These are phyloP conservation scores for Halcyon chelicuti DNA, from an alignment of 2,797 vertebrate genomes.

Conservation along the genomic window DNA sequence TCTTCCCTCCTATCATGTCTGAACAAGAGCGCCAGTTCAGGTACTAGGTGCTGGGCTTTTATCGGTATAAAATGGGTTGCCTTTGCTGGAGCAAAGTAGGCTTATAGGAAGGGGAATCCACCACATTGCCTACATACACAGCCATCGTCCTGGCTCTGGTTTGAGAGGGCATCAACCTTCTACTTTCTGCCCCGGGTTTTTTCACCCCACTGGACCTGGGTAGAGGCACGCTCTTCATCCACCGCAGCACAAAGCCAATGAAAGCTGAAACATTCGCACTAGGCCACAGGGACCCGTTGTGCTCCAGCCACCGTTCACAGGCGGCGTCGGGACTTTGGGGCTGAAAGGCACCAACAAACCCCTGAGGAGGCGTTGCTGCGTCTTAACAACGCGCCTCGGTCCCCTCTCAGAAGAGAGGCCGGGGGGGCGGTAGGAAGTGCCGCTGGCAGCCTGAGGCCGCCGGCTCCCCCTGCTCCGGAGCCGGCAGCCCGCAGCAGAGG, in stretches of 20 bases:
- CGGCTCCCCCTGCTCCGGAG: neutral
- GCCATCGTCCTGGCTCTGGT: neutral
- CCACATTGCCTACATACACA: accelerated
- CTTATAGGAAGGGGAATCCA: neutral
- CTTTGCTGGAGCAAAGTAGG: neutral
- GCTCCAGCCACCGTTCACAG: neutral
- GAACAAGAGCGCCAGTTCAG: neutral
- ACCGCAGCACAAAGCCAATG: neutral
- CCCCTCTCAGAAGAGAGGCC: too few relatives aligned
- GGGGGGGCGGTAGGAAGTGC: accelerated
- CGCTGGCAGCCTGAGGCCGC: accelerated
- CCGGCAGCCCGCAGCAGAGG: neutral
- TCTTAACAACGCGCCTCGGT: neutral
- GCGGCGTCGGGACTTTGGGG: accelerated
- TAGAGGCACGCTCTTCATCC: neutral
- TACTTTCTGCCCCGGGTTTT: neutral
- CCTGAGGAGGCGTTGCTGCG: neutral
- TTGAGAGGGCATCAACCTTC: neutral
- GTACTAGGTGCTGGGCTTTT: neutral
- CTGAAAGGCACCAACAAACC: neutral
- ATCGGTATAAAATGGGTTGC: neutral
- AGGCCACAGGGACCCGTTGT: accelerated
- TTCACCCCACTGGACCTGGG: neutral
- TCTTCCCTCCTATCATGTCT: neutral
- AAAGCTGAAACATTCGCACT: neutral